Percentiles rank a stretch among this genome's conserved stretches.
These are phyloP conservation scores for Dasyprocta punctata DNA, from an alignment of 2,113 vertebrate genomes.

Conservation along the genomic window DNA sequence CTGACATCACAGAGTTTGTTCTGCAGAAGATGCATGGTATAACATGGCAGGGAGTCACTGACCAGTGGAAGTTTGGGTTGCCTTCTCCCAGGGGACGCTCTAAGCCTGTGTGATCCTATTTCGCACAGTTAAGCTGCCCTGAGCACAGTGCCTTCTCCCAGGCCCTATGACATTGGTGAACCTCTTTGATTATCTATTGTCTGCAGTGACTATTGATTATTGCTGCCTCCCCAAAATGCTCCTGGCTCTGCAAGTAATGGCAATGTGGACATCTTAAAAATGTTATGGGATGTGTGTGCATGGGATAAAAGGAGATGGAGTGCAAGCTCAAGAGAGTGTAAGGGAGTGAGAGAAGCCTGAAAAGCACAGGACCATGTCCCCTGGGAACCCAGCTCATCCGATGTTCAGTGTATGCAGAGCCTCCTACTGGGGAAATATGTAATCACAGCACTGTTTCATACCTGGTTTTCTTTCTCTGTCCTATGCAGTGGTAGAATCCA, in stretches of 20 bases:
- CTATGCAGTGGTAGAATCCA: background rate
- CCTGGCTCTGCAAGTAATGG: background rate
- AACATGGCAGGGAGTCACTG: background rate
- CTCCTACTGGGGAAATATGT: background rate
- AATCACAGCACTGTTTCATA: background rate
- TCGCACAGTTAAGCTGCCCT: background rate
- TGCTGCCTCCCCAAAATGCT: background rate
- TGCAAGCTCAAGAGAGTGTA: background rate
- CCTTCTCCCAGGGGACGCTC: background rate
- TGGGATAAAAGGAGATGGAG: background rate
- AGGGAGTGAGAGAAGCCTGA: background rate
- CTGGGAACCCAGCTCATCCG: background rate
- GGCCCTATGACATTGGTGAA: background rate
- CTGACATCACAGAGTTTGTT: background rate
- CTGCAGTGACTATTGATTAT: background rate
- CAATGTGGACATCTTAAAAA: background rate
- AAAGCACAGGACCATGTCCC: background rate
- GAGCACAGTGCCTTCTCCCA: background rate
- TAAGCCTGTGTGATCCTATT: background rate
- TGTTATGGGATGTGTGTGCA: background rate
- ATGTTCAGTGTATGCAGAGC: background rate
- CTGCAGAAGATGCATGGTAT: background rate
- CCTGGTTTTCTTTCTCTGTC: background rate
- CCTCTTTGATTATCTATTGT: background rate
- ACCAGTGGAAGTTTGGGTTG: too few species aligned